These are phyloP conservation scores for Ditula angustiorana DNA, from an alignment of 2,888 invertebrate species.

Conservation along the genomic window DNA sequence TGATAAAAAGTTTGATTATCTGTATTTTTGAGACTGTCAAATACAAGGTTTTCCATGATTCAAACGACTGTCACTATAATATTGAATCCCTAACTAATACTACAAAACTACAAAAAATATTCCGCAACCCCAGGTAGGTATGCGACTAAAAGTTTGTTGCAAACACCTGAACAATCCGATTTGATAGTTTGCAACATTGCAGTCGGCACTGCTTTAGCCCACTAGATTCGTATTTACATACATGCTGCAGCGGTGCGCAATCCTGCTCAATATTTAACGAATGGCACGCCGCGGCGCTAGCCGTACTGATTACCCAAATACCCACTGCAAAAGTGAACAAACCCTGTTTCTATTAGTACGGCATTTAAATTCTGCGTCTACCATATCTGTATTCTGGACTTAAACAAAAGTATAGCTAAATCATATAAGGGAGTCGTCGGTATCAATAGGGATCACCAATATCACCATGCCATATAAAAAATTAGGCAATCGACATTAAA, in stretches of 20 bases:
- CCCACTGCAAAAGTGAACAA: conserved; percentile 60
- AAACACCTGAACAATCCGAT: conserved; percentile 23
- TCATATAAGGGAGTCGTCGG: background rate
- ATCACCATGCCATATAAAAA: too few relatives aligned
- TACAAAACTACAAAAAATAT: background rate
- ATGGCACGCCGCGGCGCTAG: conserved; percentile 57
- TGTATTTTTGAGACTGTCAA: background rate
- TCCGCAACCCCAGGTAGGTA: background rate
- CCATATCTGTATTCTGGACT: background rate
- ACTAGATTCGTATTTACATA: conserved; percentile 46
- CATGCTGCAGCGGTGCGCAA: conserved; percentile 55
- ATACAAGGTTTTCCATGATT: background rate
- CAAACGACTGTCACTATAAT: background rate
- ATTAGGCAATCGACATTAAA: too few relatives aligned
- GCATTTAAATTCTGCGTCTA: background rate
- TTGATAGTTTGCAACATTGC: conserved; percentile 30
- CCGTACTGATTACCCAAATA: conserved; percentile 44
- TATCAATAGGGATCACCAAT: background rate
- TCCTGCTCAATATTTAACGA: conserved; percentile 72
- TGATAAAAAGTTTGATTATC: background rate
- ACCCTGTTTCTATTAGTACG: conserved; percentile 56
- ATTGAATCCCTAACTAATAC: background rate
- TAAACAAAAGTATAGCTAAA: background rate
- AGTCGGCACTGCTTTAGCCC: conserved; percentile 42
- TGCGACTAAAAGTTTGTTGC: conserved; percentile 6